Evolutionary conservation across 2,888 invertebrate species (phyloP).

Genomic region (Bimastos eiseni): DNA sequence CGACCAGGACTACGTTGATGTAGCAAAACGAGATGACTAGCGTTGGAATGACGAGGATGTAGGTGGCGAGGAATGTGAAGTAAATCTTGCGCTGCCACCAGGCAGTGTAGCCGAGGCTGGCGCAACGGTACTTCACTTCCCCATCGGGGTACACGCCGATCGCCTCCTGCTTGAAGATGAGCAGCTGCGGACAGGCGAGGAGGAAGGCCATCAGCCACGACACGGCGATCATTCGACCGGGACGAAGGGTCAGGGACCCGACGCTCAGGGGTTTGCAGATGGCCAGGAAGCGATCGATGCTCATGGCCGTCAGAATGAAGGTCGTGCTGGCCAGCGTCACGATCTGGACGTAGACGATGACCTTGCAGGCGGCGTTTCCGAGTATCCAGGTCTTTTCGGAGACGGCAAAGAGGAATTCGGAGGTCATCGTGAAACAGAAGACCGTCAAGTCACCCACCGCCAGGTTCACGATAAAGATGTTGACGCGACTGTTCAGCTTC

Average conservation of each 20-base stretch:
- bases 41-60: slow-evolving; percentile 62
- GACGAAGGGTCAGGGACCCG: slow-evolving; percentile 53
- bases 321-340: slow-evolving; percentile 63
- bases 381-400: slow-evolving; percentile 62
- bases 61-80: slow-evolving; percentile 62
- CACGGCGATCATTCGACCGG: slow-evolving; percentile 57
- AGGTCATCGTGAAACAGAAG: slow-evolving; percentile 62
- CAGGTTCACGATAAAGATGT: slow-evolving; percentile 63
- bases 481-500: slow-evolving; percentile 61
- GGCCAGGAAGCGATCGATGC: slow-evolving; percentile 62
- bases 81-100: slow-evolving; percentile 63
- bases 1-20: slow-evolving; percentile 60
- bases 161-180: slow-evolving; percentile 40
- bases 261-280: slow-evolving; percentile 61
- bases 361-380: slow-evolving; percentile 60
- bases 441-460: slow-evolving; percentile 63
- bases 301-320: slow-evolving; percentile 63
- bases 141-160: slow-evolving; percentile 55
- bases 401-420: slow-evolving; percentile 63
- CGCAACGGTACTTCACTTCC: slow-evolving; percentile 54
- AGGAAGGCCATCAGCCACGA: slow-evolving; percentile 62
- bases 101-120: slow-evolving; percentile 61
- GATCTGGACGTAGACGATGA: slow-evolving; percentile 62
- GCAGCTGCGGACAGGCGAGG: slow-evolving; percentile 56
- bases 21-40: slow-evolving; percentile 63